Conservation (phyloP, 2,113 vertebrate species). For the Piprites chloris region DNA sequence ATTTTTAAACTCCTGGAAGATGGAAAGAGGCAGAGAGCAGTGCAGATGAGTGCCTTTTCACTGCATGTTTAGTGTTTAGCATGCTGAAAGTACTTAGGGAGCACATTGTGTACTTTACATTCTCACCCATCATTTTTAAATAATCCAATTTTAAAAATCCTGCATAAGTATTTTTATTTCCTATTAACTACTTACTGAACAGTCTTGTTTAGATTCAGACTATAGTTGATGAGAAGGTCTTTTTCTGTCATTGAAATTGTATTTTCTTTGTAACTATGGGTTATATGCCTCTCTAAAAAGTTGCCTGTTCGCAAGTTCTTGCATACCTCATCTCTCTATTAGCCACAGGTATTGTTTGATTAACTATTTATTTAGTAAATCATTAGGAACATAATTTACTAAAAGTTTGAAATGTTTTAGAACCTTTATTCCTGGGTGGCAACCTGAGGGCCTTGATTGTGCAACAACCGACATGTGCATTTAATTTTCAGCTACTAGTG, state of each 20-base stretch:
- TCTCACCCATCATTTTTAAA: background rate
- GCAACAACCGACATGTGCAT: background rate
- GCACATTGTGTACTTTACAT: background rate
- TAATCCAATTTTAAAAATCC: background rate
- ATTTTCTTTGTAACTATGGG: background rate
- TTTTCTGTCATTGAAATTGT: background rate
- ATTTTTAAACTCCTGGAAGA: background rate
- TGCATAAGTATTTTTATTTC: background rate
- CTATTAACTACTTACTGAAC: background rate
- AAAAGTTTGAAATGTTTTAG: background rate
- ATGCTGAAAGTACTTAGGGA: background rate
- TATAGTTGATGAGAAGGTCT: background rate
- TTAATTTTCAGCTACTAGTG: background rate
- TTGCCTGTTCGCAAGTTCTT: background rate
- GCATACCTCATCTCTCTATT: background rate
- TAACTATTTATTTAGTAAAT: background rate
- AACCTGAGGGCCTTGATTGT: background rate
- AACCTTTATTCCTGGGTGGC: background rate
- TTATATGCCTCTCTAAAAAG: background rate
- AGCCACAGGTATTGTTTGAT: background rate
- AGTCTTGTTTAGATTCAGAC: background rate
- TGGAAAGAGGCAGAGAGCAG: background rate
- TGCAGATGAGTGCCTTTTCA: accelerated
- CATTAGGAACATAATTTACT: background rate
- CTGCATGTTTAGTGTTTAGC: background rate